Evolutionary conservation across 2,888 invertebrate species (phyloP).

Genomic region (Brachypterus glaber): DNA sequence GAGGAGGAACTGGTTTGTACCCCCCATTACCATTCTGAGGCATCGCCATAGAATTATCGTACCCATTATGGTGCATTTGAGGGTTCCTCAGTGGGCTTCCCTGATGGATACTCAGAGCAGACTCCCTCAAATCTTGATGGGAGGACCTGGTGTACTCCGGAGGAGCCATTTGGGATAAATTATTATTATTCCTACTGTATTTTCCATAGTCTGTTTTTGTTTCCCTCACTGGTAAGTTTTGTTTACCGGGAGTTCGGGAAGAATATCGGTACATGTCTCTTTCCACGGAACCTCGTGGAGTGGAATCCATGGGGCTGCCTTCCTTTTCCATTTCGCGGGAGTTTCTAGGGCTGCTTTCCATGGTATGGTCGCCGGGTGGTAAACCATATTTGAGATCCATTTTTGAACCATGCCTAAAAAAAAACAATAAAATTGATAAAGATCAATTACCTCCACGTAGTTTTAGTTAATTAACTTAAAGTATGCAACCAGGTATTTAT

Average conservation of each 20-base stretch:
- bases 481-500: too few relatives aligned
- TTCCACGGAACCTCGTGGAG: slow-evolving; percentile 32
- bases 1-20: slow-evolving; percentile 86
- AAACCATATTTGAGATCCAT: slow-evolving; percentile 36
- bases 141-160: slow-evolving; percentile 35
- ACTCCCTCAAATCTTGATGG: slow-evolving; percentile 38
- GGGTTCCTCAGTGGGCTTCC: slow-evolving; percentile 35
- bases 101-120: slow-evolving; percentile 37
- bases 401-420: slow-evolving; percentile 28
- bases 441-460: too few relatives aligned
- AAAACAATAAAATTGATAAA: too few relatives aligned
- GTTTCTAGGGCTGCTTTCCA: slow-evolving; percentile 36
- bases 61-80: slow-evolving; percentile 31
- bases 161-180: slow-evolving; percentile 13
- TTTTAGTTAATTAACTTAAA: too few relatives aligned
- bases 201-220: slow-evolving; percentile 75
- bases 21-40: slow-evolving; percentile 29
- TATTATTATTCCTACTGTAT: slow-evolving; percentile 41
- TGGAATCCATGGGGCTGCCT: slow-evolving; percentile 26
- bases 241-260: slow-evolving; percentile 56
- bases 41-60: slow-evolving; percentile 36
- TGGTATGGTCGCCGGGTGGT: slow-evolving; percentile 25
- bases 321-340: slow-evolving; percentile 37
- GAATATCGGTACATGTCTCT: slow-evolving; percentile 43
- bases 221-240: slow-evolving; percentile 45